A percentile compares a stretch with the other conserved stretches of the same genome.
phyloP scores from a whole-genome alignment of 2,888 invertebrate species.

The Agriotes lineatus region DNA sequence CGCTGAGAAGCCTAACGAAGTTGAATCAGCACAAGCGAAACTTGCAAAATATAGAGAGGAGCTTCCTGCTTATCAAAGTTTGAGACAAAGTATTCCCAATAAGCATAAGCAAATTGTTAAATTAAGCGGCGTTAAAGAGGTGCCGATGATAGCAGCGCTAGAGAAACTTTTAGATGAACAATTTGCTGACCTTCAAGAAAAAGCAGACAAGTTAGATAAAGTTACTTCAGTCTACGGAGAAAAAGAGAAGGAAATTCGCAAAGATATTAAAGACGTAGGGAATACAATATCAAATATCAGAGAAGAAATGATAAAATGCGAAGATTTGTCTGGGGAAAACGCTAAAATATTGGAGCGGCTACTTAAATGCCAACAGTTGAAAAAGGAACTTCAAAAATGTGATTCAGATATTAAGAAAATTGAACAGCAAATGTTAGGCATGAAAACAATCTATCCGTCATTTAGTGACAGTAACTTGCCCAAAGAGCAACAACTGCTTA shows the following conservation, averaged over 20 bases:
- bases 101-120: conserved; percentile 86
- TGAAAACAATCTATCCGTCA: conserved; percentile 81
- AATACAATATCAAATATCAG: conserved; percentile 80
- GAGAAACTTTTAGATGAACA: conserved; percentile 79
- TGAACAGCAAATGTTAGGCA: conserved; percentile 76
- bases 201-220: conserved; percentile 81
- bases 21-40: conserved; percentile 82
- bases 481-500: conserved; percentile 86
- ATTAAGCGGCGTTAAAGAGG: conserved; percentile 78
- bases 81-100: conserved; percentile 81
- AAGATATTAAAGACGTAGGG: conserved; percentile 78
- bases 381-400: conserved; percentile 77
- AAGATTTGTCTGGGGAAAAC: conserved; percentile 90
- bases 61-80: conserved; percentile 80
- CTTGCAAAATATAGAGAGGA: conserved; percentile 89
- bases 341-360: conserved; percentile 84
- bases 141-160: conserved; percentile 77
- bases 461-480: conserved; percentile 82
- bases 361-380: conserved; percentile 79
- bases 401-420: conserved; percentile 78
- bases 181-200: conserved; percentile 79
- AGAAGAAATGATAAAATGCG: conserved; percentile 89
- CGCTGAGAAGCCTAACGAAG: conserved; percentile 82
- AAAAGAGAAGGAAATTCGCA: conserved; percentile 79
- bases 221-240: conserved; percentile 81